These are phyloP conservation scores for Falcaria lacertinaria DNA, from an alignment of 2,888 invertebrate genomes.

Conservation along the genomic window DNA sequence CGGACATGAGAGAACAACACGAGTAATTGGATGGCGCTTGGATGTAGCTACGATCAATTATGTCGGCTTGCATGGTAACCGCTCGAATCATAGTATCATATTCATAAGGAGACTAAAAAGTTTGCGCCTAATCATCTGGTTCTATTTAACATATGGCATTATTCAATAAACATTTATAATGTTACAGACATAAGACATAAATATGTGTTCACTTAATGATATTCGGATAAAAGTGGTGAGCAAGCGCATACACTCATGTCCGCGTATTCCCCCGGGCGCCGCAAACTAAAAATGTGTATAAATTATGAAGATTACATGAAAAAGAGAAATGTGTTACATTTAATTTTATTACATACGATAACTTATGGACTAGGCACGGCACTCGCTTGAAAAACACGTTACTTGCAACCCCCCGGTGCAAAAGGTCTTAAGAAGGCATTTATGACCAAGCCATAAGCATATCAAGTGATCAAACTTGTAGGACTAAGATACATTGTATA, in stretches of 20 bases:
- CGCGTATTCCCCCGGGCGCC: slow-evolving; percentile 52
- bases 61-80: slow-evolving; percentile 39
- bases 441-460: slow-evolving; percentile 6
- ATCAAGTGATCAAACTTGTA: slow-evolving; percentile 9
- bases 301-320: slow-evolving; percentile 78
- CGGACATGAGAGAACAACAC: slow-evolving; percentile 34
- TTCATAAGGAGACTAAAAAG: slow-evolving; percentile 6
- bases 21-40: slow-evolving; percentile 36
- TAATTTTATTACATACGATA: slow-evolving; percentile 79
- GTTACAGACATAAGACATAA: slow-evolving; percentile 31
- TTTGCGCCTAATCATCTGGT: slow-evolving; percentile 25
- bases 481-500: slow-evolving; percentile 13
- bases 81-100: slow-evolving; percentile 31
- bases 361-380: slow-evolving; percentile 72
- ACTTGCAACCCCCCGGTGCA: slow-evolving; percentile 18
- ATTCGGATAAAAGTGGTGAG: slow-evolving; percentile 26
- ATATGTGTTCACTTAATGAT: slow-evolving; percentile 44
- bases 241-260: slow-evolving; percentile 26
- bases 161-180: slow-evolving; percentile 32
- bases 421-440: slow-evolving; percentile 20
- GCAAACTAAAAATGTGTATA: slow-evolving; percentile 76
- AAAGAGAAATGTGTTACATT: slow-evolving; percentile 80
- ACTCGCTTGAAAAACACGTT: slow-evolving; percentile 71
- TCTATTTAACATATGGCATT: slow-evolving; percentile 22
- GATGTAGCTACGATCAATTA: slow-evolving; percentile 38